Evolutionary conservation across 2,888 invertebrate genomes (phyloP).

Genomic region (Rhagonycha fulva): DNA sequence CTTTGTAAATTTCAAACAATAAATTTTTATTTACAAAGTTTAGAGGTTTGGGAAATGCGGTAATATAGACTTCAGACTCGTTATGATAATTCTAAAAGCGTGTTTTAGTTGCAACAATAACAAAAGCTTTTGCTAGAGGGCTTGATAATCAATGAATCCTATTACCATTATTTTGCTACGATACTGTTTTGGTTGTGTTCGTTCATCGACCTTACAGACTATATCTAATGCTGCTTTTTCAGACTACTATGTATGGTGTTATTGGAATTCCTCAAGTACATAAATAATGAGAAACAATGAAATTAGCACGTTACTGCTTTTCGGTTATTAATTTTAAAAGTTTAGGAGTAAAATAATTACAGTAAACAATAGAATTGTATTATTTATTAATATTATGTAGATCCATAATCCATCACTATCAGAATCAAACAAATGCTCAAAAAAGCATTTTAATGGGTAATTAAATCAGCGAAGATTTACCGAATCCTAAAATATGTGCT

Average conservation of each 20-base stretch:
- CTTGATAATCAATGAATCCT: constrained; percentile 12
- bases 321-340: neutral
- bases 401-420: no score
- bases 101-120: constrained; percentile 6
- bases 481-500: neutral
- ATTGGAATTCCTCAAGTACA: neutral
- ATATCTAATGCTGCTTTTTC: neutral
- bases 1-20: neutral
- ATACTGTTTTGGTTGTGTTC: neutral
- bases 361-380: neutral
- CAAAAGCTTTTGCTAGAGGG: constrained; percentile 10
- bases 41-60: neutral
- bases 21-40: constrained; percentile 4
- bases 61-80: constrained; percentile 6
- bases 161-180: constrained; percentile 2
- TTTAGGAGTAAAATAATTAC: neutral
- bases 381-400: neutral
- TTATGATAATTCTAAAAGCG: constrained; percentile 13
- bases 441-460: neutral
- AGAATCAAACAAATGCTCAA: no score
- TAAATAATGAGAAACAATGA: neutral
- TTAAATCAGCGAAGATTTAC: neutral
- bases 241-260: neutral
- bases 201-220: neutral
- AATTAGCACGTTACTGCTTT: neutral